These are phyloP conservation scores for Liopterus haemorrhoidalis DNA, from an alignment of 2,888 invertebrate genomes.

Conservation along the genomic window DNA sequence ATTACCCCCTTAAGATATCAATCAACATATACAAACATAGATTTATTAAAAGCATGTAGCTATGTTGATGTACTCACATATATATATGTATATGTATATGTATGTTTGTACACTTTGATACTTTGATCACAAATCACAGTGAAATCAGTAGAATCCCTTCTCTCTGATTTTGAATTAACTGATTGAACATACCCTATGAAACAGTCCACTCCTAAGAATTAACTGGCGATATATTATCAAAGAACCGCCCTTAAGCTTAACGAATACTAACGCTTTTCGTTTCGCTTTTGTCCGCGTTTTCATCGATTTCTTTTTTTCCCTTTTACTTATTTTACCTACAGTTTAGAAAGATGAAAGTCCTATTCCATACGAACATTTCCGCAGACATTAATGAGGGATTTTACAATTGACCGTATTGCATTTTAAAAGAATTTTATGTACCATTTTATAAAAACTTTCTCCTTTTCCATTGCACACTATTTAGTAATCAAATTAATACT, in stretches of 20 bases:
- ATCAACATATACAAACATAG: too few species aligned
- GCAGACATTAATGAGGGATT: slow-evolving; percentile 20
- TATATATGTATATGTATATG: background rate
- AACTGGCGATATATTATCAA: slow-evolving; percentile 4
- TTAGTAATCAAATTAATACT: too few species aligned
- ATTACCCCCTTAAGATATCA: too few species aligned
- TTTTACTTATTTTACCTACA: background rate
- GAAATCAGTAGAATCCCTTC: slow-evolving; percentile 20
- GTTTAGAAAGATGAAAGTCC: slow-evolving; percentile 15
- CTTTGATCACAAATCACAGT: background rate
- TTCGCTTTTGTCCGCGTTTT: background rate
- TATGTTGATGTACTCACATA: too few species aligned
- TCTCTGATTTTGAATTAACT: slow-evolving; percentile 20
- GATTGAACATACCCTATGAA: slow-evolving; percentile 23
- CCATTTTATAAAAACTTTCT: too few species aligned
- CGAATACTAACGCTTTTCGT: background rate
- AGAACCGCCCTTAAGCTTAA: slow-evolving; percentile 1
- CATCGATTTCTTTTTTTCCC: background rate
- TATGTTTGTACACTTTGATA: background rate
- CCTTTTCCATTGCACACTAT: too few species aligned
- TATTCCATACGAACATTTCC: slow-evolving; percentile 1
- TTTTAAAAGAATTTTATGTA: too few species aligned
- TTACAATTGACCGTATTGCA: slow-evolving; percentile 13
- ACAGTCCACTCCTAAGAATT: slow-evolving; percentile 19
- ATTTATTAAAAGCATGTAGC: too few species aligned